Conservation (phyloP, 2,113 vertebrate species). For the Electrona antarctica region DNA sequence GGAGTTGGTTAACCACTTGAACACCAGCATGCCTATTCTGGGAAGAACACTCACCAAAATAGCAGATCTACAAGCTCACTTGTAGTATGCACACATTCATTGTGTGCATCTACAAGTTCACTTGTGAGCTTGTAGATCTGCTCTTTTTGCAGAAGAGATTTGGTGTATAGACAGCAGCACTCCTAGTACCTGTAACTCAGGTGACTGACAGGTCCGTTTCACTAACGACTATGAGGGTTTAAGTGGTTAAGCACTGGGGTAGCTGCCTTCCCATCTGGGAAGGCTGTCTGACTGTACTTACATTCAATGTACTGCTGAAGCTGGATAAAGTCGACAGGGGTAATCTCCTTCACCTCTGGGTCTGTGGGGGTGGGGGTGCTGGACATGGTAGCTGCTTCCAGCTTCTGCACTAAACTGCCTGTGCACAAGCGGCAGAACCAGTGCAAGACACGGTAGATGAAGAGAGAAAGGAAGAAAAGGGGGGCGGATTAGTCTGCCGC, state of each 20-base stretch:
- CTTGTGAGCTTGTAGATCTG: too few species aligned
- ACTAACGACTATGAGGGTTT: too few species aligned
- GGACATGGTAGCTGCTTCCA: slow-evolving; percentile 73
- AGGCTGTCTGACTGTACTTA: slow-evolving; percentile 78
- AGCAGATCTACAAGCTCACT: too few species aligned
- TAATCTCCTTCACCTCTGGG: slow-evolving; percentile 83
- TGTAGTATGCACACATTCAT: too few species aligned
- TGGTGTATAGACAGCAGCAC: too few species aligned
- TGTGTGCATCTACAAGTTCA: too few species aligned
- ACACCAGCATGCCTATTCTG: too few species aligned
- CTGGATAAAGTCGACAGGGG: slow-evolving; percentile 89
- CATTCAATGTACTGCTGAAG: slow-evolving; percentile 94
- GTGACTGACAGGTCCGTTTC: too few species aligned
- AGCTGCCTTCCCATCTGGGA: slow-evolving; percentile 28
- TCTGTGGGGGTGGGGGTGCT: slow-evolving; percentile 64
- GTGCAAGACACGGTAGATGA: slow-evolving; percentile 21
- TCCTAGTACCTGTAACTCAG: too few species aligned
- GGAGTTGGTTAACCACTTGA: neutral
- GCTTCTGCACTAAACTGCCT: slow-evolving; percentile 59
- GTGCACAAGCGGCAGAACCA: slow-evolving; percentile 49
- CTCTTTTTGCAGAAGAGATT: too few species aligned
- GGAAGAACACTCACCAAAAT: too few species aligned
- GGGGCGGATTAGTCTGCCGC: slow-evolving; percentile 52
- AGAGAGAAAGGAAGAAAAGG: slow-evolving; percentile 43
- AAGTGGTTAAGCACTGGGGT: slow-evolving; percentile 39